A percentile compares a stretch with the other conserved stretches of the same genome.
Conservation (phyloP, 2,888 invertebrate species). For the Epinotia demarniana region DNA sequence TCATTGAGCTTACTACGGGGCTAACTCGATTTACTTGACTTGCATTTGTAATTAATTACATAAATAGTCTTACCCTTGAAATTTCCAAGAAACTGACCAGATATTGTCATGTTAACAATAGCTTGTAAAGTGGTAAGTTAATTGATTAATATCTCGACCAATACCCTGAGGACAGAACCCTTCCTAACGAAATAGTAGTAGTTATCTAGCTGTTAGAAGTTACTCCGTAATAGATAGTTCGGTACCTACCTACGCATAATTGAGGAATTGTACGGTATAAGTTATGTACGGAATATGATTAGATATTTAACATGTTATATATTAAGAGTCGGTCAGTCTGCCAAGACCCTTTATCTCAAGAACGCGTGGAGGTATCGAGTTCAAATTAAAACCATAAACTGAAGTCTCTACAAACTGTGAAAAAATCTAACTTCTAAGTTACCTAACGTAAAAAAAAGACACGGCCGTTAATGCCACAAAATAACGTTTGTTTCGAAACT, state of each 20-base stretch:
- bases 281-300: too few species aligned
- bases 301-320: too few species aligned
- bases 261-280: background rate
- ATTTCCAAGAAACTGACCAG: background rate
- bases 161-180: constrained; percentile 37
- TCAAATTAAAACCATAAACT: too few species aligned
- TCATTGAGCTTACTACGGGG: background rate
- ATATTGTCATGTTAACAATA: constrained; percentile 28
- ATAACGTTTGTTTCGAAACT: too few species aligned
- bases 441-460: too few species aligned
- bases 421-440: too few species aligned
- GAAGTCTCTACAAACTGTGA: too few species aligned
- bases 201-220: constrained; percentile 30
- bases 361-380: too few species aligned
- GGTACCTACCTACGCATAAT: constrained; percentile 1
- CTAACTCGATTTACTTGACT: background rate
- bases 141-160: constrained; percentile 35
- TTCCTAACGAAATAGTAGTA: constrained; percentile 26
- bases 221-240: constrained; percentile 34
- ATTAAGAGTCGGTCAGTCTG: too few species aligned
- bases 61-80: background rate
- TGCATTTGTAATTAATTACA: background rate
- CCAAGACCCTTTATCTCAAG: too few species aligned
- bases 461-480: too few species aligned
- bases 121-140: constrained; percentile 34